Evolutionary conservation across 2,113 vertebrate species (phyloP).

Genomic region (Engraulis encrasicolus): DNA sequence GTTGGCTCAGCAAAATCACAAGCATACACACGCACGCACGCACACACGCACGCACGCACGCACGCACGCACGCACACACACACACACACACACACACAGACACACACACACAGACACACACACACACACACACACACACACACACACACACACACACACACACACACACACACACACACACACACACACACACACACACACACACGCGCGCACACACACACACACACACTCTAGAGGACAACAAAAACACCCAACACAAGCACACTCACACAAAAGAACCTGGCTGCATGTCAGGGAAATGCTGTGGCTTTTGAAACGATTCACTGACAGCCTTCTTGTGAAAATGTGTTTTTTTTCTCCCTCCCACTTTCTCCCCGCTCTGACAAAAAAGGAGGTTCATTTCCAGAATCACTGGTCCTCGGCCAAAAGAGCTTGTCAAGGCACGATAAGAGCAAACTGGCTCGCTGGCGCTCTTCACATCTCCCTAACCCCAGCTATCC

Average conservation of each 20-base stretch:
- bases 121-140: conserved; percentile 2
- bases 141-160: conserved; percentile 1
- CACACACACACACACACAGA: background rate
- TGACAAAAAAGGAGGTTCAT: conserved; percentile 60
- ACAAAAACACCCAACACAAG: no score
- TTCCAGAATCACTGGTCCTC: conserved; percentile 62
- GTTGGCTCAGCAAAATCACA: conserved; percentile 2
- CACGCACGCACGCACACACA: background rate
- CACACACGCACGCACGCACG: background rate
- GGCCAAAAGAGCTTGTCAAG: conserved; percentile 63
- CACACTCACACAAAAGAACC: background rate
- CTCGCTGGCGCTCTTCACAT: conserved; percentile 33
- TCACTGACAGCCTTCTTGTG: conserved; percentile 51
- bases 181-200: conserved; percentile 4
- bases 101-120: background rate
- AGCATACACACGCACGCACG: background rate
- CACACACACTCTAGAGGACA: no score
- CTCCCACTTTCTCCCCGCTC: conserved; percentile 37
- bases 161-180: background rate
- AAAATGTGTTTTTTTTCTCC: conserved; percentile 56
- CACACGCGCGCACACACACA: background rate
- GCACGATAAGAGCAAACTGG: conserved; percentile 61
- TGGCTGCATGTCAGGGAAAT: conserved; percentile 23
- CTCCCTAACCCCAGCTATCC: conserved; percentile 3
- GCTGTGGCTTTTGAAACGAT: conserved; percentile 17